phyloP scores from a whole-genome alignment of 2,888 invertebrate genomes.

The Netelia inedita region DNA sequence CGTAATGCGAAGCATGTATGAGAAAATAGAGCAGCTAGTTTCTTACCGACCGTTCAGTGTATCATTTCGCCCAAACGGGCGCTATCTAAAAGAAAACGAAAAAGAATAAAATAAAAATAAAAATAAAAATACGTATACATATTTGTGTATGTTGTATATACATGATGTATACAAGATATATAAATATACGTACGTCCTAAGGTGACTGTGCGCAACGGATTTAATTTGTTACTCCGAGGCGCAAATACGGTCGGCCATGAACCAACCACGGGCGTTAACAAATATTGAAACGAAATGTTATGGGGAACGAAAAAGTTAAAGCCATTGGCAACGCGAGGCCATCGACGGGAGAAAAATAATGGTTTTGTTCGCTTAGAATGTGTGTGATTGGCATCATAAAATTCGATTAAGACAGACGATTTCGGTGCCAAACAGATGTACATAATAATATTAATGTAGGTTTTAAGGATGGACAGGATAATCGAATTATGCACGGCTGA shows the following conservation, averaged over 20 bases:
- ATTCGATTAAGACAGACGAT: slow-evolving; percentile 74
- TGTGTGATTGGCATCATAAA: slow-evolving; percentile 73
- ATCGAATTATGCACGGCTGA: slow-evolving; percentile 50
- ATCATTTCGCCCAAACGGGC: slow-evolving; percentile 42
- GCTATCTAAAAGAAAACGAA: slow-evolving; percentile 26
- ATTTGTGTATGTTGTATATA: not conserved
- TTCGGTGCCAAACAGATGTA: slow-evolving; percentile 84
- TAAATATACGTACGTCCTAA: slow-evolving; percentile 49
- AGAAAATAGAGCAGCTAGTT: too few species aligned
- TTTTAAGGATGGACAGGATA: slow-evolving; percentile 71
- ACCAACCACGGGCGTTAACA: slow-evolving; percentile 67
- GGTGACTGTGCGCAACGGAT: slow-evolving; percentile 66
- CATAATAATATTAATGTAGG: slow-evolving; percentile 83
- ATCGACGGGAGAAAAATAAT: slow-evolving; percentile 23
- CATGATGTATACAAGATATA: too few species aligned
- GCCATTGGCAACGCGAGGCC: slow-evolving; percentile 54
- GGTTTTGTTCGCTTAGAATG: slow-evolving; percentile 64
- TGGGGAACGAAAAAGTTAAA: slow-evolving; percentile 36
- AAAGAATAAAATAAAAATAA: slow-evolving; percentile 23
- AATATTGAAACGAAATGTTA: slow-evolving; percentile 54
- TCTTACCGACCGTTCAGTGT: too few species aligned
- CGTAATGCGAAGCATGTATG: too few species aligned
- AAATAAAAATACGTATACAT: not conserved
- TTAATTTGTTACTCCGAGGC: slow-evolving; percentile 34
- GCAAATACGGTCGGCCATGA: slow-evolving; percentile 73